Percentiles rank a stretch among this genome's conserved stretches.
Conservation (phyloP, 2,888 invertebrate genomes). For the Epistrophe eligans region DNA sequence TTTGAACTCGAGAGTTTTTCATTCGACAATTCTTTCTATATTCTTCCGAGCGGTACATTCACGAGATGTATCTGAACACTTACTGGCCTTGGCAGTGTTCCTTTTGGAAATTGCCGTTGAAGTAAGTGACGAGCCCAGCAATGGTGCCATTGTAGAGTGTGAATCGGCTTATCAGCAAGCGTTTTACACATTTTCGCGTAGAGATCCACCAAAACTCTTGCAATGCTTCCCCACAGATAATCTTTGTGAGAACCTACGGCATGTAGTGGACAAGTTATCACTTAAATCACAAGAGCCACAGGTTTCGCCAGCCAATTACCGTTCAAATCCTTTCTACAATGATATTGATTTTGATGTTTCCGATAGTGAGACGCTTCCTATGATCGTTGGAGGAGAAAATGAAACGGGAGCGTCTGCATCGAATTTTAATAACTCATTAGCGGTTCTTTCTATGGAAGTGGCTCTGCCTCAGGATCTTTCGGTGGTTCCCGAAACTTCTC, state of each 20-base stretch:
- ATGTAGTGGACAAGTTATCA: conserved; percentile 87
- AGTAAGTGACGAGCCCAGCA: conserved; percentile 71
- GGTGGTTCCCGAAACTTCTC: conserved; percentile 83
- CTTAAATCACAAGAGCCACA: conserved; percentile 86
- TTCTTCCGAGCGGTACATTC: conserved; percentile 93
- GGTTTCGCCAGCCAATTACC: conserved; percentile 85
- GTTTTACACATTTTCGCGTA: conserved; percentile 79
- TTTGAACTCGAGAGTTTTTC: conserved; percentile 83
- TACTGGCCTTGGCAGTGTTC: conserved; percentile 93
- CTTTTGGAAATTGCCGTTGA: conserved; percentile 93
- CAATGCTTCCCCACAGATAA: conserved; percentile 90
- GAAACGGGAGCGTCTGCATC: conserved; percentile 78
- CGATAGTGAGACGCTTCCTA: conserved; percentile 85
- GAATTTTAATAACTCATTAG: conserved; percentile 78
- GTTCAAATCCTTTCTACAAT: conserved; percentile 87
- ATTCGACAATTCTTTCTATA: conserved; percentile 89
- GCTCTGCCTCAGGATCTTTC: conserved; percentile 84
- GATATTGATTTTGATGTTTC: conserved; percentile 91
- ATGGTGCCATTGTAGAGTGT: conserved; percentile 81
- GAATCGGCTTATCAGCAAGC: conserved; percentile 78
- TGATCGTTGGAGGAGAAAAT: conserved; percentile 81
- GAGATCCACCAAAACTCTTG: conserved; percentile 82
- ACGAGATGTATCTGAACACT: conserved; percentile 92
- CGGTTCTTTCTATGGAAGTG: conserved; percentile 83
- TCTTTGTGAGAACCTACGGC: conserved; percentile 90